These are phyloP conservation scores for Pandion haliaetus DNA, from an alignment of 2,113 vertebrate genomes.

Conservation along the genomic window DNA sequence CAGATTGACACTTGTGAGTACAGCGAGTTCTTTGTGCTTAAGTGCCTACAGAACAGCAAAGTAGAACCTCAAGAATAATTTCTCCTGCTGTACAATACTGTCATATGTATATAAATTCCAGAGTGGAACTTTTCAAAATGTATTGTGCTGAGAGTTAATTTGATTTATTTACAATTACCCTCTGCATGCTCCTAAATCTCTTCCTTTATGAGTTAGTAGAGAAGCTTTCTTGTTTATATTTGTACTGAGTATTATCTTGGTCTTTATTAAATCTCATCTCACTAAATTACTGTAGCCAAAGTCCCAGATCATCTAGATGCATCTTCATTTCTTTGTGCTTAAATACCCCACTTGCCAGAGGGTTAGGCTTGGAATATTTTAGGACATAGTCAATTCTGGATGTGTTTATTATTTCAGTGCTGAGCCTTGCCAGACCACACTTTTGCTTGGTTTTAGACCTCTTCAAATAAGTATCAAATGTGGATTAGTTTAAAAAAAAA, in stretches of 20 bases:
- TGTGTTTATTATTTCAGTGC: background rate
- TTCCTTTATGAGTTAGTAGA: constrained; percentile 7
- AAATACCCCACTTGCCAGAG: background rate
- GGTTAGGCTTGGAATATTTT: background rate
- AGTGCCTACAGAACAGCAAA: constrained; percentile 1
- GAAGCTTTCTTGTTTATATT: constrained; percentile 24
- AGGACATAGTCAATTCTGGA: background rate
- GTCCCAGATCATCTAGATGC: background rate
- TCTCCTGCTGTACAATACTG: background rate
- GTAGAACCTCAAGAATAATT: background rate
- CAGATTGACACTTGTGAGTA: background rate
- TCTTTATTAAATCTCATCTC: constrained; percentile 39
- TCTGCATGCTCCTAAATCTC: constrained; percentile 37
- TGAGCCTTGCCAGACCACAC: background rate
- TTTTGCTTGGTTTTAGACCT: background rate
- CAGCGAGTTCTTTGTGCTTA: background rate
- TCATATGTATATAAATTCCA: constrained; percentile 4
- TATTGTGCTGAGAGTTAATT: background rate
- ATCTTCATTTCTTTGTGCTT: background rate
- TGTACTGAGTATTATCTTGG: constrained; percentile 14
- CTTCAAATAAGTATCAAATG: background rate
- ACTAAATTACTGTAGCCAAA: constrained; percentile 21
- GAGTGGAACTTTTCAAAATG: constrained; percentile 10
- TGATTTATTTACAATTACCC: constrained; percentile 50
- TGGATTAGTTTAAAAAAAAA: background rate